phyloP scores from a whole-genome alignment of 2,113 vertebrate species.

The Ptychochromis oligacanthus region DNA sequence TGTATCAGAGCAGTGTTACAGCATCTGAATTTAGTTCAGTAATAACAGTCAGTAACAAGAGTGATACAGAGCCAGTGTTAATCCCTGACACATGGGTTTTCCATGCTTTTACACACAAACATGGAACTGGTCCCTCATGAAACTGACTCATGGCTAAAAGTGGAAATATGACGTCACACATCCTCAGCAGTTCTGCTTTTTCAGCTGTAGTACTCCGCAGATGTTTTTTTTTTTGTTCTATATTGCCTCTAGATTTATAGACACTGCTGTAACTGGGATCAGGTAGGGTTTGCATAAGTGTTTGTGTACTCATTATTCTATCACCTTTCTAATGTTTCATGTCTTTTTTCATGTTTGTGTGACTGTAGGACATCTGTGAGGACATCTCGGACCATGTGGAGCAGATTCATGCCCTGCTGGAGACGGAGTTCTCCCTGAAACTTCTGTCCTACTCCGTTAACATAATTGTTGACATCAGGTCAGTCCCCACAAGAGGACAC shows the following conservation, averaged over 20 bases:
- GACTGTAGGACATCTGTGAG: conserved; percentile 93
- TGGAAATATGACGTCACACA: conserved; percentile 13
- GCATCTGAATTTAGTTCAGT: conserved; percentile 1
- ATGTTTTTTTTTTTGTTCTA: not conserved
- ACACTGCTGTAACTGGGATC: not conserved
- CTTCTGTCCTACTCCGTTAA: conserved; percentile 97
- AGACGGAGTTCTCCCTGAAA: conserved; percentile 98
- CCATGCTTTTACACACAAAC: conserved; percentile 13
- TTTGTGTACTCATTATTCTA: not conserved
- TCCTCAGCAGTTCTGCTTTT: conserved; percentile 53
- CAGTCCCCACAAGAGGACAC: not conserved
- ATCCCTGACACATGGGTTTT: not conserved
- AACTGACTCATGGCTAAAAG: conserved; percentile 60
- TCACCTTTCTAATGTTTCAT: not conserved
- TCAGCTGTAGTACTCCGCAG: not conserved
- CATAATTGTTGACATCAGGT: conserved; percentile 96
- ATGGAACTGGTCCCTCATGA: conserved; percentile 40
- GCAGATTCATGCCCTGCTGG: conserved; percentile 96
- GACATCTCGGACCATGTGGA: conserved; percentile 99
- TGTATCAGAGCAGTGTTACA: conserved; percentile 14
- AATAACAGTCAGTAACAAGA: not conserved
- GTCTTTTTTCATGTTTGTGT: conserved; percentile 21
- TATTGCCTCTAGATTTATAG: not conserved
- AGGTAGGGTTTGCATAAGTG: not conserved
- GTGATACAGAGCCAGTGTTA: not conserved